A percentile compares a stretch with the other conserved stretches of the same genome.
Evolutionary conservation across 2,888 invertebrate species (phyloP).

Genomic region (Folsomia candida): DNA sequence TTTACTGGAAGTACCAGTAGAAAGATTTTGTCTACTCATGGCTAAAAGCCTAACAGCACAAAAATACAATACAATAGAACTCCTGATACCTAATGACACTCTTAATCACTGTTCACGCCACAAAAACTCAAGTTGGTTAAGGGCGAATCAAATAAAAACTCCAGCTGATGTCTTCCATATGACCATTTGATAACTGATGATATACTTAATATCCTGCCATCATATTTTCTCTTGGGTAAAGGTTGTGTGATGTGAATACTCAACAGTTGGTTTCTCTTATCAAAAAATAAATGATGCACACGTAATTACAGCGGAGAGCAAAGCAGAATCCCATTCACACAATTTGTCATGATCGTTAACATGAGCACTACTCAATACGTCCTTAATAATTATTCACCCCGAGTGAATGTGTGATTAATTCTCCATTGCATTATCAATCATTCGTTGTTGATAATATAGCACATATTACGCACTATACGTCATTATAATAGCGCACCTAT

Average conservation of each 20-base stretch:
- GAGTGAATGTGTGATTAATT: background rate
- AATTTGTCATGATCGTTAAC: background rate
- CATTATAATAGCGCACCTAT: too few relatives aligned
- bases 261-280: background rate
- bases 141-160: background rate
- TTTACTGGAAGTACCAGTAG: background rate
- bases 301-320: background rate
- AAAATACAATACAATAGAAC: background rate
- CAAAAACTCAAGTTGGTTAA: background rate
- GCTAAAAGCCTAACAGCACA: background rate
- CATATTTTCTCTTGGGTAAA: background rate
- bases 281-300: background rate
- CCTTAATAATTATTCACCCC: background rate
- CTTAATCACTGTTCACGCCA: background rate
- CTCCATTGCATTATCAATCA: background rate
- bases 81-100: background rate
- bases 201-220: background rate
- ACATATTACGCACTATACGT: too few relatives aligned
- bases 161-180: background rate
- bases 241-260: too few relatives aligned
- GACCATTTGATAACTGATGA: background rate
- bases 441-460: background rate
- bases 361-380: background rate
- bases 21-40: background rate
- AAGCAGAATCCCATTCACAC: background rate